Percentiles rank a stretch among this genome's conserved stretches.
phyloP scores from a whole-genome alignment of 1,140 invertebrate genomes.

The Rhizoglyphus robini region DNA sequence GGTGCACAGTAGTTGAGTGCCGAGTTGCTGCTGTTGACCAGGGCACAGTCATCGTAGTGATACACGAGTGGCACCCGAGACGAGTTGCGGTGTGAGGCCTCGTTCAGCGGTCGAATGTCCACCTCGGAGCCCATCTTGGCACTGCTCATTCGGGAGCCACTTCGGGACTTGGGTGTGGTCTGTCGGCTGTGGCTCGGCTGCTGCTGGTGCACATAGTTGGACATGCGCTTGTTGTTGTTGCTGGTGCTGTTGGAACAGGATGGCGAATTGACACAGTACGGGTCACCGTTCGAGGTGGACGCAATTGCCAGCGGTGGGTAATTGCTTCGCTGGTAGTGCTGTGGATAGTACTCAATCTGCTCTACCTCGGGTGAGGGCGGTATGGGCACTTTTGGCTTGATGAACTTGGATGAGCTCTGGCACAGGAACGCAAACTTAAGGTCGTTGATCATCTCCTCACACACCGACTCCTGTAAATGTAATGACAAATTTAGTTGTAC shows the following conservation, averaged over 20 bases:
- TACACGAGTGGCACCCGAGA: too few species aligned
- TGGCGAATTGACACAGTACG: neutral
- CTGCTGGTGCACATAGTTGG: neutral
- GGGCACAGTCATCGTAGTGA: too few species aligned
- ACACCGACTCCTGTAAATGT: constrained; percentile 26
- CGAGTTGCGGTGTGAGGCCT: too few species aligned
- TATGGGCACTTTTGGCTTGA: neutral
- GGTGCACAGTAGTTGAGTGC: too few species aligned
- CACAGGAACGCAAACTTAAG: constrained; percentile 30
- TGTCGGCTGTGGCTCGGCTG: neutral
- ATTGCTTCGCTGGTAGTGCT: neutral
- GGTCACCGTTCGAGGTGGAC: neutral
- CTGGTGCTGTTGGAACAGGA: neutral
- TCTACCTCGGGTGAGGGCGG: neutral
- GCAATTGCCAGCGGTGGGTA: too few species aligned
- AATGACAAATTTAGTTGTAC: neutral
- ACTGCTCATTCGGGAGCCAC: neutral
- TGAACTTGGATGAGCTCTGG: constrained; percentile 29
- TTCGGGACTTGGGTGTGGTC: neutral
- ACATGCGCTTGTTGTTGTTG: neutral
- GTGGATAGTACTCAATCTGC: neutral
- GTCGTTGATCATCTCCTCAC: constrained; percentile 29
- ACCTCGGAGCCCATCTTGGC: neutral
- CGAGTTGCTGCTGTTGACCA: neutral
- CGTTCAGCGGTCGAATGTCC: neutral